Evolutionary conservation across 2,113 vertebrate genomes (phyloP), one percentile per base, ranked within the genome.

Genomic region (Rhea pennata): DNA sequence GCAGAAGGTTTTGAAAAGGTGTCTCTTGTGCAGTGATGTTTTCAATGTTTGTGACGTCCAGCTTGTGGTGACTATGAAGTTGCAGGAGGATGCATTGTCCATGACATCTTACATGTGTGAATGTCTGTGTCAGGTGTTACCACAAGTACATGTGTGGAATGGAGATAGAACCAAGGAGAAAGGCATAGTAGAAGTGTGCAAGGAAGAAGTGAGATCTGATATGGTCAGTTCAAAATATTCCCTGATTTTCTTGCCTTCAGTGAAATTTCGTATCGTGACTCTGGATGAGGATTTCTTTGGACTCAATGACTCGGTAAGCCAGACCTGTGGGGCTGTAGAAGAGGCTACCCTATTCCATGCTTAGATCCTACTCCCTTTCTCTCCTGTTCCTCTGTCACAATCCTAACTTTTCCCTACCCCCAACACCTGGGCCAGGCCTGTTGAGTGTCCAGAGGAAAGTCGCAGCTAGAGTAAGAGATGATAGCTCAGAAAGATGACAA

Each of bases 211-310:
- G 94, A 56, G 33, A 66, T 61, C 61, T 79, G 59, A 66, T 36
- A 54, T 19, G 31, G 56, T 19, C 56, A 59, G 56, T 59, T 59
- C 29, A 62, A 59, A 31, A 39, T 42, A n/a, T 80, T 83, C 24
- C 58, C 15, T 42, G 9, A 40, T 93, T 92, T 91, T 17, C 64
- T 91, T 92, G 31, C 65, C 72, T 84, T 73, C 79, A 97, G 96
- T 97, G 79, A 94, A 85, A 65, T 97, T 97, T 58, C 96, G 93
- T 22, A 36, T 97, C 3, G 88, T 97, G 93, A 94, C 95, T 72
- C 82, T 97, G 88, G 80, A 97, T 62, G 94, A 97, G 53, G 95
- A 97, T 13, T 86, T 95, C 65, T n/a, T 31, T 9, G 66, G 75
- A 21, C 78, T 92, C 79, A 96, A 95, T 0, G 10, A 96, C n/a